Evolutionary conservation across 1,140 invertebrate species (phyloP).

Genomic region (Diplogasteroides magnus): DNA sequence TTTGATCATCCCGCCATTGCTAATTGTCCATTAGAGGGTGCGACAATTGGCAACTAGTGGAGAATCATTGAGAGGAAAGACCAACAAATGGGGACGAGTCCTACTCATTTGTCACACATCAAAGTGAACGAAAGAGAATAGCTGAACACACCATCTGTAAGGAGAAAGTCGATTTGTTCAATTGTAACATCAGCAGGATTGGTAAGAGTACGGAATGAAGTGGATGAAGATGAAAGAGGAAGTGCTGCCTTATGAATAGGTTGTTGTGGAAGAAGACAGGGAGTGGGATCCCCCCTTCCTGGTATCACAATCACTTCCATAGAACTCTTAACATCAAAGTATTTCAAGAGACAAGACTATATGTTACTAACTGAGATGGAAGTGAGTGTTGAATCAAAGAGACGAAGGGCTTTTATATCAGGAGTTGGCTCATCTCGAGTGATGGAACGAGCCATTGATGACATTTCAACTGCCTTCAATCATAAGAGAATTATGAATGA

Average conservation of each 20-base stretch:
- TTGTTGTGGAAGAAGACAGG: background rate
- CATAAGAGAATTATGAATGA: background rate
- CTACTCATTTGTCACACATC: too few relatives aligned
- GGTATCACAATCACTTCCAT: background rate
- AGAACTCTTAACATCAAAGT: background rate
- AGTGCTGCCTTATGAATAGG: background rate
- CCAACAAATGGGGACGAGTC: too few relatives aligned
- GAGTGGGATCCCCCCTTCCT: background rate
- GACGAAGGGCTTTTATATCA: background rate
- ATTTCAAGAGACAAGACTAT: background rate
- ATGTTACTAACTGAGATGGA: background rate
- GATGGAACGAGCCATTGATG: background rate
- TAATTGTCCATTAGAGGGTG: too few relatives aligned
- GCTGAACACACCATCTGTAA: background rate
- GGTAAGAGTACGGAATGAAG: background rate
- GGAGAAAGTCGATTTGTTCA: background rate
- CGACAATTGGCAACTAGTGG: too few relatives aligned
- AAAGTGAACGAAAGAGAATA: too few relatives aligned
- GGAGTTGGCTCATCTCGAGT: background rate
- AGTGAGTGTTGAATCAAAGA: background rate
- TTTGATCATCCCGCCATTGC: too few relatives aligned
- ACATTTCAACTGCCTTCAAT: background rate
- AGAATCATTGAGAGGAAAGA: too few relatives aligned
- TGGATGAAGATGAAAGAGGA: too few relatives aligned
- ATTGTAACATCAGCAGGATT: background rate